Conservation (phyloP, 1,140 invertebrate genomes). For the Campoletis sonorensis region DNA sequence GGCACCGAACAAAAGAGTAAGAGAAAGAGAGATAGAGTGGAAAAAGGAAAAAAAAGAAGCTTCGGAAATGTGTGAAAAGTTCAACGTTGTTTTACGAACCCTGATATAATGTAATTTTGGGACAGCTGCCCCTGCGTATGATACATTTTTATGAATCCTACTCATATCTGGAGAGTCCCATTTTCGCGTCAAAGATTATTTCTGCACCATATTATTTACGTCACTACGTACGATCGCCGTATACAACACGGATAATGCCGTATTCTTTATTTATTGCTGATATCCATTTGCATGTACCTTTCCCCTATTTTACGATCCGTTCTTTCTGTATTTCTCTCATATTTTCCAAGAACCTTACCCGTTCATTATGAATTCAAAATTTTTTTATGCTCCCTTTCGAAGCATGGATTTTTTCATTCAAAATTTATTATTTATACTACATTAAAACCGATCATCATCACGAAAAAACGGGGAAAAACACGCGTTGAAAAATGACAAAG, state of each 20-base stretch:
- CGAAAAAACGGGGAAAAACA: no score
- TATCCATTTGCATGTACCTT: no score
- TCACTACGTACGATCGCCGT: background rate
- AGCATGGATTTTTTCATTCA: no score
- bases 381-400: no score
- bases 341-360: background rate
- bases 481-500: no score
- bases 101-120: constrained; percentile 29
- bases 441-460: no score
- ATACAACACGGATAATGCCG: background rate
- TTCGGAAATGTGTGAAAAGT: constrained; percentile 28
- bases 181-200: background rate
- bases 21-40: background rate
- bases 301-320: background rate
- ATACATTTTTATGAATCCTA: constrained; percentile 22
- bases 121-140: background rate
- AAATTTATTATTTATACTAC: no score
- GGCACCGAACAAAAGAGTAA: background rate
- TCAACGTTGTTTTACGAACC: background rate
- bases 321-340: background rate
- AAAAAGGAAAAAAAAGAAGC: background rate
- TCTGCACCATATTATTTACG: background rate
- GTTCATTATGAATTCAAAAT: no score
- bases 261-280: background rate
- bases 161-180: background rate